These are phyloP conservation scores for Muntiacus muntjak DNA, from an alignment of 2,113 vertebrate species.

Conservation along the genomic window DNA sequence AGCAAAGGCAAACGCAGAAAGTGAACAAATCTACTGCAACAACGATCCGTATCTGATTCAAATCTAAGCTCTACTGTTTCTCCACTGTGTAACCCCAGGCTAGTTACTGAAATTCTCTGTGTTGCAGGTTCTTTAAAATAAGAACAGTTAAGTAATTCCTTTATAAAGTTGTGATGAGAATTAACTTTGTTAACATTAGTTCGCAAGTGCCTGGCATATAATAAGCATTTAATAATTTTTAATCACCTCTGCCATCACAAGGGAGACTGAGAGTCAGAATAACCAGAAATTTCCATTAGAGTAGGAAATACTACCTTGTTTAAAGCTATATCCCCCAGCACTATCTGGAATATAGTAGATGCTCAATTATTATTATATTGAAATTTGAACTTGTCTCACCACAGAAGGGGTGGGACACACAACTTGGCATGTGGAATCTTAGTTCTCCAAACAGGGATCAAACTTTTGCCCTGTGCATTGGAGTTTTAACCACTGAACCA, in stretches of 20 bases:
- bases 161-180: neutral
- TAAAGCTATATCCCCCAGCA: neutral
- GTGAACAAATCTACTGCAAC: neutral
- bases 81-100: neutral
- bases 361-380: neutral
- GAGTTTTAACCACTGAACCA: neutral
- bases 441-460: neutral
- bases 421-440: neutral
- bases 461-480: neutral
- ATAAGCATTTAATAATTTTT: neutral
- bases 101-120: neutral
- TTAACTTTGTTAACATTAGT: neutral
- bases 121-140: neutral
- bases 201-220: neutral
- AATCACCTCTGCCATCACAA: neutral
- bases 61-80: neutral
- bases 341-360: neutral
- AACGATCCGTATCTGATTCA: neutral
- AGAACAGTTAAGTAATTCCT: neutral
- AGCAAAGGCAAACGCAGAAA: neutral
- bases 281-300: neutral
- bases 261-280: neutral
- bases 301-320: neutral
- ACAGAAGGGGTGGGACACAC: neutral
- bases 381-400: neutral